A percentile compares a stretch with the other conserved stretches of the same genome.
These are phyloP conservation scores for Hypanus sabinus DNA, from an alignment of 2,113 vertebrate species.

Conservation along the genomic window DNA sequence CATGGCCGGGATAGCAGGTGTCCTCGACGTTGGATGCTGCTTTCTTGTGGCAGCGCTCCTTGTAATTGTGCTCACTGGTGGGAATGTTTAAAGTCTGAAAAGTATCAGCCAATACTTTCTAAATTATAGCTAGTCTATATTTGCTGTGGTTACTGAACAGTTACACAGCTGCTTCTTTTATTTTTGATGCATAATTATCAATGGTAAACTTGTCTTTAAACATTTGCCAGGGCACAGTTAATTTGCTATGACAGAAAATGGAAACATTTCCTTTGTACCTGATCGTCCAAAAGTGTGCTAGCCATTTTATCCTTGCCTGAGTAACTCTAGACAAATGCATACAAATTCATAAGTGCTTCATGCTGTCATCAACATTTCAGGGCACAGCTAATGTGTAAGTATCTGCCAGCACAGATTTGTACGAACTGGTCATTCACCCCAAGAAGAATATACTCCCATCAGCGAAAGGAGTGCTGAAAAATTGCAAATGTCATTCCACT, in stretches of 20 bases:
- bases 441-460: background rate
- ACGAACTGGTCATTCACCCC: background rate
- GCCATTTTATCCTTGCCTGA: background rate
- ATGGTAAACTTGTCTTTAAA: constrained; percentile 60
- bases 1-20: too few species aligned
- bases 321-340: background rate
- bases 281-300: background rate
- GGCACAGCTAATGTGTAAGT: background rate
- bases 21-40: too few species aligned
- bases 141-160: background rate
- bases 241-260: constrained; percentile 55
- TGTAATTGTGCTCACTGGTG: too few species aligned
- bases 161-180: constrained; percentile 37
- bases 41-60: too few species aligned
- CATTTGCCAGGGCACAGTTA: constrained; percentile 63
- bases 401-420: background rate
- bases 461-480: background rate
- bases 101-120: background rate
- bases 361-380: background rate
- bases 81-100: background rate
- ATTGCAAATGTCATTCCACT: too few species aligned
- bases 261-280: constrained; percentile 55
- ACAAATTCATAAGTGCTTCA: background rate
- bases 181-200: constrained; percentile 59
- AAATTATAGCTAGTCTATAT: background rate